These are phyloP conservation scores for Leptinotarsa tumamoca DNA, from an alignment of 2,888 invertebrate species.

Conservation along the genomic window DNA sequence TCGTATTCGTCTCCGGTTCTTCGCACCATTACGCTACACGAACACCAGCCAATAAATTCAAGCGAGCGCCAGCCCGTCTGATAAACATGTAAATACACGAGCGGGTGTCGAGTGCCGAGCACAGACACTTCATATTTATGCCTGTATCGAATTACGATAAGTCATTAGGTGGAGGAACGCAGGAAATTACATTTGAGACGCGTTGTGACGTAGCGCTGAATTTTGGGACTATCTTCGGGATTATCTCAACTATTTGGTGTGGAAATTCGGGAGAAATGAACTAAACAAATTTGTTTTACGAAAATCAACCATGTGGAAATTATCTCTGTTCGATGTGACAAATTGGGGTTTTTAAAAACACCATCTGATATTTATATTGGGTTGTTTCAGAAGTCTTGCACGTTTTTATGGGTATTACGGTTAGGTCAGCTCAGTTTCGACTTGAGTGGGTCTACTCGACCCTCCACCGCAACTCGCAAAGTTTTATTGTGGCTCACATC, in stretches of 20 bases:
- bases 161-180: conserved; percentile 59
- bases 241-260: conserved; percentile 15
- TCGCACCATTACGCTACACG: conserved; percentile 55
- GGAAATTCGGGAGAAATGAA: rapidly evolving
- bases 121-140: conserved; percentile 51
- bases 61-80: conserved; percentile 58
- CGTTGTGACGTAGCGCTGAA: conserved; percentile 53
- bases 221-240: conserved; percentile 38
- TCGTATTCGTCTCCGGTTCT: conserved; percentile 62
- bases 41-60: conserved; percentile 56
- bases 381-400: no score
- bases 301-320: no score
- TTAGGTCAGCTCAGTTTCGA: no score
- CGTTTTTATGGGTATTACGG: no score
- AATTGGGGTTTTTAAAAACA: no score
- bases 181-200: conserved; percentile 60
- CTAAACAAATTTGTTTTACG: no score
- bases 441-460: no score
- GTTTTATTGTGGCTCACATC: no score
- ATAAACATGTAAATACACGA: conserved; percentile 63
- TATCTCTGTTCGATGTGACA: no score
- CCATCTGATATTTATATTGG: no score
- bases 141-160: conserved; percentile 63
- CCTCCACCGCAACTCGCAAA: no score
- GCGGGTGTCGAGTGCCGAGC: conserved; percentile 35